Conservation (phyloP, 1,140 invertebrate species). For the Limonius californicus region DNA sequence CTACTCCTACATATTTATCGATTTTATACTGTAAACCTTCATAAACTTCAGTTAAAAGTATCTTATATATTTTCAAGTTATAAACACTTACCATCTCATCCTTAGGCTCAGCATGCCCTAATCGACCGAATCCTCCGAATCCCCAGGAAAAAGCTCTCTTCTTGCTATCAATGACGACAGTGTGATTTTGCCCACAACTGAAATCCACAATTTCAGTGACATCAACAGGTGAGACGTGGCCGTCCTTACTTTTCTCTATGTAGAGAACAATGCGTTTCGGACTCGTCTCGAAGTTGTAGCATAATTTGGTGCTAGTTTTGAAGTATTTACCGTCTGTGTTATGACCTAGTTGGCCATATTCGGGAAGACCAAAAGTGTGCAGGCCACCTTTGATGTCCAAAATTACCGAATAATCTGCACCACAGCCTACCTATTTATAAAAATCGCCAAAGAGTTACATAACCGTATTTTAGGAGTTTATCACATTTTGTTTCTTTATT, state of each 20-base stretch:
- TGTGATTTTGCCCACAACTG: conserved; percentile 87
- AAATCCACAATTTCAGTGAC: conserved; percentile 86
- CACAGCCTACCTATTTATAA: conserved; percentile 86
- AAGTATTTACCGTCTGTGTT: conserved; percentile 94
- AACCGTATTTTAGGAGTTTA: too few relatives aligned
- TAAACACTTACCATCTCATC: conserved; percentile 72
- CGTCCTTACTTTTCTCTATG: conserved; percentile 85
- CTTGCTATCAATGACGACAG: conserved; percentile 82
- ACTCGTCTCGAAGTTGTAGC: conserved; percentile 77
- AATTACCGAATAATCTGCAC: conserved; percentile 88
- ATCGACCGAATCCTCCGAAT: conserved; percentile 87
- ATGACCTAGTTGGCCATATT: conserved; percentile 88
- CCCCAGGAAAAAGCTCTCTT: conserved; percentile 90
- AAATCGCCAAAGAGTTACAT: too few relatives aligned
- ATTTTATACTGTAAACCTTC: neutral
- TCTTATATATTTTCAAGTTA: neutral
- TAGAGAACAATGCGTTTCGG: conserved; percentile 83
- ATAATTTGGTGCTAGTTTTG: conserved; percentile 81
- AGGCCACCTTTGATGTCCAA: conserved; percentile 83
- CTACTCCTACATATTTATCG: too few relatives aligned
- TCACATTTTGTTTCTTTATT: too few relatives aligned
- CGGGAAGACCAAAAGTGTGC: conserved; percentile 88
- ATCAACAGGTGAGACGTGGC: conserved; percentile 76
- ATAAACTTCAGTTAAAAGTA: too few relatives aligned
- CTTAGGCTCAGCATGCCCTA: conserved; percentile 88